A percentile compares a stretch with the other conserved stretches of the same genome.
Conservation (phyloP, 2,797 vertebrate species). For the Hyperoplus lanceolatus region DNA sequence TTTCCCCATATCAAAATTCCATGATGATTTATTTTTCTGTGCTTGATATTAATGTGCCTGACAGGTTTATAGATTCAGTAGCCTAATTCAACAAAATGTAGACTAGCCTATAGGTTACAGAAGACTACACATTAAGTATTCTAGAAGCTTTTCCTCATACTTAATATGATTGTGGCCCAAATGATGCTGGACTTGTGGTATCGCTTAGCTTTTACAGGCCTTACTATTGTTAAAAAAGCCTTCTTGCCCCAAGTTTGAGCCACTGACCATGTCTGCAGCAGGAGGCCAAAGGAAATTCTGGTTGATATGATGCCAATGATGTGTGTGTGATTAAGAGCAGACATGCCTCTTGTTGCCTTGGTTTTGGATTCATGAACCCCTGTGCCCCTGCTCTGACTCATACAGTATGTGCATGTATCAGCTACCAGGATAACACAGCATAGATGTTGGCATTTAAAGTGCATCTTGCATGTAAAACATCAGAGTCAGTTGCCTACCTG, state of each 20-base stretch:
- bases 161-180: background rate
- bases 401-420: background rate
- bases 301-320: background rate
- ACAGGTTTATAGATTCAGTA: background rate
- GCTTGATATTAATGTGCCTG: background rate
- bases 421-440: background rate
- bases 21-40: fast-evolving
- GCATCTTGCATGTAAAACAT: too few species aligned
- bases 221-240: too few species aligned
- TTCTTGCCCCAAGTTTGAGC: background rate
- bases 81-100: background rate
- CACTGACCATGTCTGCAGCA: background rate
- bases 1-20: background rate
- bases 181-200: background rate
- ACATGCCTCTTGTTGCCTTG: background rate
- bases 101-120: background rate
- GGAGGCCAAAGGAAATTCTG: background rate
- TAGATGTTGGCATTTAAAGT: too few species aligned
- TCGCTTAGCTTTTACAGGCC: background rate
- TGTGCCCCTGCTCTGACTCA: background rate
- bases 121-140: background rate
- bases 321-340: background rate
- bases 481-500: too few species aligned
- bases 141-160: background rate
- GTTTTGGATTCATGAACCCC: background rate